phyloP scores from a whole-genome alignment of 1,140 invertebrate genomes.

The Papilio machaon region DNA sequence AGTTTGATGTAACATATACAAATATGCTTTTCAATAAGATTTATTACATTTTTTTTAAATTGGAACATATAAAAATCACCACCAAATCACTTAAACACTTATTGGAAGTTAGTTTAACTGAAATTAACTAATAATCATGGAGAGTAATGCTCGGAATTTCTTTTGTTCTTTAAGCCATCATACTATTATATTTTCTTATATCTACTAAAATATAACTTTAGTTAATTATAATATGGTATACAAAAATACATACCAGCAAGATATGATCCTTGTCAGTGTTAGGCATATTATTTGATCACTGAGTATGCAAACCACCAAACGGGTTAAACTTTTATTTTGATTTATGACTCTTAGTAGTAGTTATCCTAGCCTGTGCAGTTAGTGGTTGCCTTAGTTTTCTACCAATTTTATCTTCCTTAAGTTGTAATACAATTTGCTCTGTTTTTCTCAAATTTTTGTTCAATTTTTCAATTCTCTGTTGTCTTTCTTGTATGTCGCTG shows the following conservation, averaged over 20 bases:
- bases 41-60: neutral
- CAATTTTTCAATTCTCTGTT: constrained; percentile 58
- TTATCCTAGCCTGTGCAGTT: constrained; percentile 43
- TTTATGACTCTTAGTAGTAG: neutral
- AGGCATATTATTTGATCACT: neutral
- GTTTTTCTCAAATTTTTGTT: constrained; percentile 54
- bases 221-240: neutral
- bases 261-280: neutral
- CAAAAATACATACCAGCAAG: neutral
- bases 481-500: constrained; percentile 52
- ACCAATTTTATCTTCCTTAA: constrained; percentile 57
- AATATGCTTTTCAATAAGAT: neutral
- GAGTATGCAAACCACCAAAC: neutral
- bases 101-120: too few relatives aligned
- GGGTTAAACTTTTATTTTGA: neutral
- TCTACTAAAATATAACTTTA: neutral
- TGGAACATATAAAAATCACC: too few relatives aligned
- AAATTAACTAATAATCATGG: neutral
- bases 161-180: neutral
- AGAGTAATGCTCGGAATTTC: neutral
- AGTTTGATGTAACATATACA: neutral
- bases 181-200: neutral
- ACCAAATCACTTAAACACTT: too few relatives aligned
- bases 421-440: constrained; percentile 58
- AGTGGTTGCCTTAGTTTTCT: constrained; percentile 56